Evolutionary conservation across 2,888 invertebrate genomes (phyloP), one percentile per base, ranked within the genome.

Genomic region (Fissipunctia ypsillon): DNA sequence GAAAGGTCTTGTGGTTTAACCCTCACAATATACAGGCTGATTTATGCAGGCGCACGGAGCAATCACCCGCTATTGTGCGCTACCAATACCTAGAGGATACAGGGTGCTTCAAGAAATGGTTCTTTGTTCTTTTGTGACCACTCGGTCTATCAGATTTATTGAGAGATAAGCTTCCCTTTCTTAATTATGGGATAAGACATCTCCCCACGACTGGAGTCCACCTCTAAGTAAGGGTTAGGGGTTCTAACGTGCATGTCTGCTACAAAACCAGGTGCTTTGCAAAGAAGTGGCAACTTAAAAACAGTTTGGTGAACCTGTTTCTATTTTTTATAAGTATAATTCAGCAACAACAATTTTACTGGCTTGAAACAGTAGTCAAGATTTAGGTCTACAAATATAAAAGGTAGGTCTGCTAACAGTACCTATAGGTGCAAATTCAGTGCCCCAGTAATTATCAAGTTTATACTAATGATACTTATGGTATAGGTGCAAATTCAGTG

Each of bases 1-100:
- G 78, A 25, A 43, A 56, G 14, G 45, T 61, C 78, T 73, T 76
- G 43, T 84, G 67, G 52, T 82, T 89, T 87, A 78, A 4, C 66
- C 81, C 81, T 64, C 65, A 73, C 83, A 73, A 67, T 85, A 76
- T 77, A 56, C 72, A 77, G 72, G 60, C 89, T 92, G 94, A 94
- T 94, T 94, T 94, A 94, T 94, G 94, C 94, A 94, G 94, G 92
- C 91, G 91, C 91, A 90, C 88, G 88, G 91, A 92, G 93, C 93
- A 94, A 94, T 94, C 94, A 94, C 90, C 90, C 89, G 88, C 93
- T 91, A 94, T 94, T 94, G 94, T 94, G 72, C 19, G 87, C 85
- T 87, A 87, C 86, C 88, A 88, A 87, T 86, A 84, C 85, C 75
- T 80, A 61, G 63, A 83, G 80, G 74, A 76, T 70, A 76, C 78